A percentile compares a stretch with the other conserved stretches of the same genome.
Evolutionary conservation across 2,797 vertebrate species (phyloP).

Genomic region (Arctocebus calabarensis): DNA sequence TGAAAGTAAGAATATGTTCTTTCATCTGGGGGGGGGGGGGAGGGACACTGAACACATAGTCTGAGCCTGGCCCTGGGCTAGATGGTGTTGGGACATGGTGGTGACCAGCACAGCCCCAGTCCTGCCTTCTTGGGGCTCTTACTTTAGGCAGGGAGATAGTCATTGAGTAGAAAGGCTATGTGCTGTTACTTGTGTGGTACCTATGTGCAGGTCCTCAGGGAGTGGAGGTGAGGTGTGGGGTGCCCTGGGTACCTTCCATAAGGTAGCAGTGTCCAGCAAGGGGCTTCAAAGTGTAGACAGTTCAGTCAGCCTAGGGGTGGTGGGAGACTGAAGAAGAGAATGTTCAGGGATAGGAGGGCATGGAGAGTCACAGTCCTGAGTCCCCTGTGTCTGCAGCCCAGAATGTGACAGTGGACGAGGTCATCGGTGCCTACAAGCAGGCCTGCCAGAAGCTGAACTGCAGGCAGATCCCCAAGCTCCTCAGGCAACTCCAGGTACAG

Average conservation of each 20-base stretch:
- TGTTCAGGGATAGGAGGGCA: fast-evolving
- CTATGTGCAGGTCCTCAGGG: not conserved
- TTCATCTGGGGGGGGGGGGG: not conserved
- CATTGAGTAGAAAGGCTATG: fast-evolving
- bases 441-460: conserved; percentile 97
- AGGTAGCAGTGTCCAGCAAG: not conserved
- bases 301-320: not conserved
- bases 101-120: not conserved
- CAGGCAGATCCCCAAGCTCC: conserved; percentile 95
- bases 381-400: conserved; percentile 90
- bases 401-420: conserved; percentile 96
- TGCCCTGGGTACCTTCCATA: not conserved
- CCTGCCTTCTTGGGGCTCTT: not conserved
- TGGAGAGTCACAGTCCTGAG: not conserved
- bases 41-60: too few relatives aligned
- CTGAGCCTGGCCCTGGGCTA: not conserved
- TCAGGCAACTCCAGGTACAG: conserved; percentile 95
- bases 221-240: not conserved
- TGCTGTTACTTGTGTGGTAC: fast-evolving
- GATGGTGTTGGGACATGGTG: not conserved
- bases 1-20: not conserved
- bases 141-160: not conserved
- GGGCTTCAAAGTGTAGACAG: not conserved
- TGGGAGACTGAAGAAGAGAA: too few relatives aligned
- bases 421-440: conserved; percentile 93